Conservation (phyloP, 2,797 vertebrate species). For the Botia kubotai region DNA sequence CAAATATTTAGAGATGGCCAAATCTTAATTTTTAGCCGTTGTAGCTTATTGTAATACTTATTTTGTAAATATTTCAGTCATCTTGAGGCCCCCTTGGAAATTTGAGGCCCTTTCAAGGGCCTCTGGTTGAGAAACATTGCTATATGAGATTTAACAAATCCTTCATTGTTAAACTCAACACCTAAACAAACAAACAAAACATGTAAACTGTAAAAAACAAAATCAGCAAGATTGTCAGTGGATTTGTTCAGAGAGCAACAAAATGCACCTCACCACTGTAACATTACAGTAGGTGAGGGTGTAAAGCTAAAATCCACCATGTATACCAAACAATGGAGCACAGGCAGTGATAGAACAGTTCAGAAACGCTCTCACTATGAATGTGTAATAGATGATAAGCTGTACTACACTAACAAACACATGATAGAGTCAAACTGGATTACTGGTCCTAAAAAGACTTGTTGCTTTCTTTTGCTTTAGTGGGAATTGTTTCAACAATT, state of each 20-base stretch:
- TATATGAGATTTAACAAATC: slow-evolving; percentile 46
- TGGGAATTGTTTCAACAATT: slow-evolving; percentile 21
- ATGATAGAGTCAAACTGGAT: slow-evolving; percentile 1
- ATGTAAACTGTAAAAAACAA: slow-evolving; percentile 71
- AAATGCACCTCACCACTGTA: slow-evolving; percentile 58
- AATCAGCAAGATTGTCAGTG: slow-evolving; percentile 77
- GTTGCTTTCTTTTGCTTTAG: slow-evolving; percentile 15
- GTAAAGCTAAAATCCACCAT: slow-evolving; percentile 24
- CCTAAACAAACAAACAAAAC: slow-evolving; percentile 36
- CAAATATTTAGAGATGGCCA: no score
- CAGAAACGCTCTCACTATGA: slow-evolving; percentile 32
- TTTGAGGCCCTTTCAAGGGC: no score
- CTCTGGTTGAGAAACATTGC: no score
- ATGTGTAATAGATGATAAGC: background rate
- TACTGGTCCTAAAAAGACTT: background rate
- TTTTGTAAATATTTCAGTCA: no score
- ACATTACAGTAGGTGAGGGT: slow-evolving; percentile 34
- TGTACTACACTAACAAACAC: slow-evolving; percentile 2
- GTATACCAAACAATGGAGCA: slow-evolving; percentile 60
- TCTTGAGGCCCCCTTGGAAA: no score
- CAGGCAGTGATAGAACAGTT: slow-evolving; percentile 65
- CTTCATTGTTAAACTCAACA: slow-evolving; percentile 57
- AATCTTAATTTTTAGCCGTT: no score
- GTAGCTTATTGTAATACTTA: no score
- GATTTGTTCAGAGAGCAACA: slow-evolving; percentile 61